Conservation (phyloP, 2,797 vertebrate genomes). For the Rhinichthys osculus region DNA sequence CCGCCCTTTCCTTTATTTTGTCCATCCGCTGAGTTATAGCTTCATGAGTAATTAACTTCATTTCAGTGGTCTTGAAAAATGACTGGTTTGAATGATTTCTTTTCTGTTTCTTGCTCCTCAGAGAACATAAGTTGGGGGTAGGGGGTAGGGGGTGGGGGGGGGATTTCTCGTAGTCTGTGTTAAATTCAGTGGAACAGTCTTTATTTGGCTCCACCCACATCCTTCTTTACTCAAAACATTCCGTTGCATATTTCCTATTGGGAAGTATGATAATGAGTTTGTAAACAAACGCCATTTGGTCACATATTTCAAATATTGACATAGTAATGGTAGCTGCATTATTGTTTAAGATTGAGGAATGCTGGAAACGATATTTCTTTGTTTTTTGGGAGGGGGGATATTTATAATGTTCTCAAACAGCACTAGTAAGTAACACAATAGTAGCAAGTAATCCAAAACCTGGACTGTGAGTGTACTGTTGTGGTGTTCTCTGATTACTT, state of each 20-base stretch:
- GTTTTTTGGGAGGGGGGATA: too few species aligned
- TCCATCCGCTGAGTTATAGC: not conserved
- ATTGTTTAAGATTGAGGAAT: not conserved
- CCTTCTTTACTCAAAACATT: conserved; percentile 20
- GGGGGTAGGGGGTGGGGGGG: too few species aligned
- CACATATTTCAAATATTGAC: not conserved
- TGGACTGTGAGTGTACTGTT: conserved; percentile 22
- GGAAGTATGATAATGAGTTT: not conserved
- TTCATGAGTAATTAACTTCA: not conserved
- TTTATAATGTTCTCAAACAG: too few species aligned
- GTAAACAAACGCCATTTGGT: not conserved
- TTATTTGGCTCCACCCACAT: conserved; percentile 19
- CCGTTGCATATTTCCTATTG: not conserved
- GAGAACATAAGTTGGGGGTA: not conserved
- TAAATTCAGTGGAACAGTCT: not conserved
- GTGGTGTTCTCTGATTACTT: conserved; percentile 43
- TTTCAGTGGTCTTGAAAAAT: not conserved
- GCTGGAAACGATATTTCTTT: not conserved
- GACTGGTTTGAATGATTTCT: not conserved
- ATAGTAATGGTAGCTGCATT: not conserved
- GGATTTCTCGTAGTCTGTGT: not conserved
- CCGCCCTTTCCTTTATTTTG: not conserved
- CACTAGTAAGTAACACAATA: conserved; percentile 11
- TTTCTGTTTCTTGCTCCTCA: not conserved
- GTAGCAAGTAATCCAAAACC: conserved; percentile 42